Percentiles rank a stretch among this genome's conserved stretches.
Conservation (phyloP, 2,797 vertebrate species). For the Antennarius maculatus region DNA sequence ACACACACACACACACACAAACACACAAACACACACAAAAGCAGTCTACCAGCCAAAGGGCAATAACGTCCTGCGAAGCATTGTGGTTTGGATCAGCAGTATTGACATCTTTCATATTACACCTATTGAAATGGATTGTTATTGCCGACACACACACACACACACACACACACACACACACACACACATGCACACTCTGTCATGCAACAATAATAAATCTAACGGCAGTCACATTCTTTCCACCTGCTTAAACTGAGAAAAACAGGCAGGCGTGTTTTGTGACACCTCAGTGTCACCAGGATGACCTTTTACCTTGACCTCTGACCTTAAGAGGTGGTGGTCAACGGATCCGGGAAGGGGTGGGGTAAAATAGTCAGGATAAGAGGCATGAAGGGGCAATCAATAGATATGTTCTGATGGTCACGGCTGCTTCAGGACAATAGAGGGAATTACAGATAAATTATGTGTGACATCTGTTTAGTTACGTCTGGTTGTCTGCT, state of each 20-base stretch:
- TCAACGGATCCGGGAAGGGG: conserved; percentile 56
- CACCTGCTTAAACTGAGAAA: conserved; percentile 69
- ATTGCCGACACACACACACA: conserved; percentile 34
- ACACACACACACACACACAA: conserved; percentile 30
- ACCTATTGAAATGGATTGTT: conserved; percentile 82
- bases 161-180: conserved; percentile 21
- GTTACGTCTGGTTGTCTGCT: conserved; percentile 26
- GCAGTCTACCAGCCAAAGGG: conserved; percentile 59
- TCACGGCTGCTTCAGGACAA: conserved; percentile 85
- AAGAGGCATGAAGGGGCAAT: conserved; percentile 61
- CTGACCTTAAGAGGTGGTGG: conserved; percentile 64
- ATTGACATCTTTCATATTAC: conserved; percentile 83
- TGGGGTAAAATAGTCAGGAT: not conserved
- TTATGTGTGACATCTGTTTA: conserved; percentile 48
- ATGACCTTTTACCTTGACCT: conserved; percentile 87
- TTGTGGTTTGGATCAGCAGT: conserved; percentile 77
- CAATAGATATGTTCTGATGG: conserved; percentile 84
- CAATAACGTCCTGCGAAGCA: conserved; percentile 64
- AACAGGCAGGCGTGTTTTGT: conserved; percentile 59
- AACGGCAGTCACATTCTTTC: conserved; percentile 74
- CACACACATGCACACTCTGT: conserved; percentile 14
- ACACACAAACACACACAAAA: conserved; percentile 34
- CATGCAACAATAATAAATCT: conserved; percentile 77
- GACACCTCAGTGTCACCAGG: conserved; percentile 65
- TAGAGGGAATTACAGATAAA: conserved; percentile 64